These are phyloP conservation scores for Bubo scandiacus DNA, from an alignment of 2,113 vertebrate genomes.

Conservation along the genomic window DNA sequence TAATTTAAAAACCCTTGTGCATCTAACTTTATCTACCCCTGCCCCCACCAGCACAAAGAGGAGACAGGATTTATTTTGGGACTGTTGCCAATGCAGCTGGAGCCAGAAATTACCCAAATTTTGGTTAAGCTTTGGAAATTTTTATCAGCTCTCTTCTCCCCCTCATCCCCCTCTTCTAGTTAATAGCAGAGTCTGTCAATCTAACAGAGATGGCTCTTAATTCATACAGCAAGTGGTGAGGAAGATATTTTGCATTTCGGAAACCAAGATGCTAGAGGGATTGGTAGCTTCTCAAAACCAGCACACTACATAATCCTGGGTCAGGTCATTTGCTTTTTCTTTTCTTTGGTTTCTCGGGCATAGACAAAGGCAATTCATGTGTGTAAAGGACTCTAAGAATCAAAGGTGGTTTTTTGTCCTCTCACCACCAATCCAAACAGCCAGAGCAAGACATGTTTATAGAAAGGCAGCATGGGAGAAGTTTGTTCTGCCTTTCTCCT, in stretches of 20 bases:
- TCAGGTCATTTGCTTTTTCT: background rate
- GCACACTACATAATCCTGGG: background rate
- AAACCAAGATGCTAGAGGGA: background rate
- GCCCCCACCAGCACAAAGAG: background rate
- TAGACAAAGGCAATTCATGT: background rate
- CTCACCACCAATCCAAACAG: background rate
- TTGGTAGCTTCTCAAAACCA: background rate
- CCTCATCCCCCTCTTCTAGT: background rate
- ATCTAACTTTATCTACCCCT: background rate
- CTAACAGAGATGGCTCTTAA: background rate
- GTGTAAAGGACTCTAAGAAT: background rate
- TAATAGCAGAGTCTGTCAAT: background rate
- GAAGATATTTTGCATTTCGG: background rate
- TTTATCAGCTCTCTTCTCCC: background rate
- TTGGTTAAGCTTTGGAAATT: slow-evolving; percentile 7
- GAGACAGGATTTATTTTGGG: background rate
- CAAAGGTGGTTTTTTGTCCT: background rate
- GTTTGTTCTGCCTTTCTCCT: background rate
- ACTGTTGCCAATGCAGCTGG: background rate
- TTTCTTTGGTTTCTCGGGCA: background rate
- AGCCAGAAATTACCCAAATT: background rate
- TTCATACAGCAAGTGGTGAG: background rate
- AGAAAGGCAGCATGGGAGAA: background rate
- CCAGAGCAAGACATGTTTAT: background rate
- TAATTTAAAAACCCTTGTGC: background rate